Evolutionary conservation across 2,113 vertebrate species (phyloP).

Genomic region (Lepidothrix coronata): DNA sequence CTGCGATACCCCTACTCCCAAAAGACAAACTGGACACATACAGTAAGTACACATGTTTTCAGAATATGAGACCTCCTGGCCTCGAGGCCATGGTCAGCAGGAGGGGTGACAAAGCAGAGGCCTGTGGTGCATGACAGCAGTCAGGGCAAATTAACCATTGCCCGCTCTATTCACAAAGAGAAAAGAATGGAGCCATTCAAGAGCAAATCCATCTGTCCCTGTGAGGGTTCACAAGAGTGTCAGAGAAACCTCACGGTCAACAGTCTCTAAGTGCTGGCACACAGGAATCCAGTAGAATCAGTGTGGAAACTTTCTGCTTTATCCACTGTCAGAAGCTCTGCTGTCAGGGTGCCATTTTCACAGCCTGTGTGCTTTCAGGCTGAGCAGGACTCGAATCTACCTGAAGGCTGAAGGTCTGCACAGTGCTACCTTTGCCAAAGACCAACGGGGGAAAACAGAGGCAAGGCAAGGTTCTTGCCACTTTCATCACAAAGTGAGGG

Average conservation of each 20-base stretch:
- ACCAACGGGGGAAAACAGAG: not conserved
- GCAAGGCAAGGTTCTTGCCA: not conserved
- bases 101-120: conserved; percentile 35
- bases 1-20: not conserved
- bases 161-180: not conserved
- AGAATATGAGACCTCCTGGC: conserved; percentile 17
- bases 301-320: not conserved
- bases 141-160: conserved; percentile 49
- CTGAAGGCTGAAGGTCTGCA: not conserved
- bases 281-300: conserved; percentile 11
- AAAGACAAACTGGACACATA: not conserved
- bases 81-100: conserved; percentile 31
- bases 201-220: conserved; percentile 50
- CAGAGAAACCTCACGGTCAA: conserved; percentile 50
- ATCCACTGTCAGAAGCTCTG: not conserved
- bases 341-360: not conserved
- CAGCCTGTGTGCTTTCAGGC: not conserved
- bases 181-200: conserved; percentile 55
- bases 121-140: conserved; percentile 28
- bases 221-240: conserved; percentile 34
- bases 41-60: not conserved
- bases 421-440: not conserved
- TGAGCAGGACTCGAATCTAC: not conserved
- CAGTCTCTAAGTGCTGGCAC: conserved; percentile 9
- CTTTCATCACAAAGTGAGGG: not conserved